Evolutionary conservation across 2,797 vertebrate species (phyloP).

Genomic region (Phrynocephalus guinanensis): DNA sequence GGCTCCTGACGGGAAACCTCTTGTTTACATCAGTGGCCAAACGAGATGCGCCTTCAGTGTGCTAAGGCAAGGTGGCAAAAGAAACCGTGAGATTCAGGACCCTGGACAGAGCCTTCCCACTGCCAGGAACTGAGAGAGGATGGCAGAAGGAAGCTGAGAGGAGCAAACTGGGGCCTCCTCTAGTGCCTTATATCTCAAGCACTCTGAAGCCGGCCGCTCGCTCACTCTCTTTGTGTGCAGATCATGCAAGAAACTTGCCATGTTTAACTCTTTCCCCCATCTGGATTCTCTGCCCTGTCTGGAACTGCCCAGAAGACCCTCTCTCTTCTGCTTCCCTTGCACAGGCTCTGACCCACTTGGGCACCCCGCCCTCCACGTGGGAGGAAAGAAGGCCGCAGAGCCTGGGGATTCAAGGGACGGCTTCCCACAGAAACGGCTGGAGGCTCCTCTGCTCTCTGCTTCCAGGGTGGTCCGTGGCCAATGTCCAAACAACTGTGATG

Average conservation of each 20-base stretch:
- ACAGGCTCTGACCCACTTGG: neutral
- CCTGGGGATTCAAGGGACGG: neutral
- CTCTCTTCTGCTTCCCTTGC: neutral
- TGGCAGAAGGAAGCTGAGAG: too few relatives aligned
- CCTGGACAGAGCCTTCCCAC: neutral
- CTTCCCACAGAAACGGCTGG: too few relatives aligned
- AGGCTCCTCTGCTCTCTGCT: neutral
- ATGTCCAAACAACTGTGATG: neutral
- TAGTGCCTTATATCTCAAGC: too few relatives aligned
- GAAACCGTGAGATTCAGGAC: constrained; percentile 5
- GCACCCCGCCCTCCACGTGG: too few relatives aligned
- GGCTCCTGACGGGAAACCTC: neutral
- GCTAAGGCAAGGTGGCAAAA: too few relatives aligned
- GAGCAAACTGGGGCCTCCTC: too few relatives aligned
- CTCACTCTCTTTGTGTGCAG: neutral
- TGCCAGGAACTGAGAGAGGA: too few relatives aligned
- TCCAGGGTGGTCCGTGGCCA: too few relatives aligned
- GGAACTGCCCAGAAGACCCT: neutral
- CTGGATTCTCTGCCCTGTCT: neutral
- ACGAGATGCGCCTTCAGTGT: rapidly evolving
- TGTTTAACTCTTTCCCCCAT: constrained; percentile 7
- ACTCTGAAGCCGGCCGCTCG: too few relatives aligned
- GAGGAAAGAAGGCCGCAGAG: neutral
- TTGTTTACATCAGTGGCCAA: too few relatives aligned
- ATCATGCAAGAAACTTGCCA: neutral